Evolutionary conservation across 2,888 invertebrate genomes (phyloP), one percentile per base, ranked within the genome.

Genomic region (Mermis nigrescens): DNA sequence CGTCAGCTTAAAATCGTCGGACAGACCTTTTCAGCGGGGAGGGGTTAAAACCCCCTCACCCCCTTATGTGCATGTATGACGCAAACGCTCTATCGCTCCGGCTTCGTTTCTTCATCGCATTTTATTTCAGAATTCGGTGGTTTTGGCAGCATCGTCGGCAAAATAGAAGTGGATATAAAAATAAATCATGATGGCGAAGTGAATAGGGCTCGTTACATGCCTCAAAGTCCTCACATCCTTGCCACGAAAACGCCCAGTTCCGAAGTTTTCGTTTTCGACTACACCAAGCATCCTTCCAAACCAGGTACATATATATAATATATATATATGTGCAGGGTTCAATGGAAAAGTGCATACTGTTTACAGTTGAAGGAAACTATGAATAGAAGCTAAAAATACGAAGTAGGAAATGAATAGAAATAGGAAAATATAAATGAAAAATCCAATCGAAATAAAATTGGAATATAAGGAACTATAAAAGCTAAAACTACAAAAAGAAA

Each of bases 121-220:
- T 57, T 51, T 51, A 32, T 64, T 66, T 24, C 75, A 83, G 98
- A 98, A 77, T 99, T 95, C 77, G 98, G 98, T 63, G 98, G 98
- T 0, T 99, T 98, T 76, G 98, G 98, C 12, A 92, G 94, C 0
- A 94, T 98, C 26, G 91, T 91, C 60, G 98, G 95, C 4, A 98
- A 98, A 76, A 95, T 99, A 67, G 98, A 98, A 75, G 95, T 98
- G 67, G 98, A 98, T 75, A 98, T 98, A 57, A 95, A 95, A 76
- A 99, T 99, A 66, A 99, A 99, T 75, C 98, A 98, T 70, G 98
- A 98, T 73, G 98, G 98, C 0, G 98, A 98, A 76, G 98, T 98
- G 26, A 98, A 98, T 76, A 79, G 98, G 63, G 98, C 98, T 0
- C 82, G 98, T 48, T 99, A 89, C 73, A 98, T 99, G 98, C 98